Percentiles rank a stretch among this genome's conserved stretches.
Conservation (phyloP, 2,888 invertebrate genomes). For the Aleiodes alternator region DNA sequence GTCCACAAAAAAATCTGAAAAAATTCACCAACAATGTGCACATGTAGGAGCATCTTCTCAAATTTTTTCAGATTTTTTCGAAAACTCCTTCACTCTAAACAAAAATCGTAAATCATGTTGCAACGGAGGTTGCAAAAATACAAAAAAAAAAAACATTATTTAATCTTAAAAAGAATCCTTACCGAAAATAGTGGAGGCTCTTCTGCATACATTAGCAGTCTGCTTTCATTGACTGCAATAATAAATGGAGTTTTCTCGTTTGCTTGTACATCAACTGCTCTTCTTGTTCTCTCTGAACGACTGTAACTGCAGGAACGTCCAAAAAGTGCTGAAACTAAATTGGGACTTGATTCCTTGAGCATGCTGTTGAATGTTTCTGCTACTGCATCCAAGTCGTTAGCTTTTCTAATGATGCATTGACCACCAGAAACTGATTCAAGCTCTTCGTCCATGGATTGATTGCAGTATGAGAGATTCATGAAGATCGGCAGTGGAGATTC, state of each 20-base stretch:
- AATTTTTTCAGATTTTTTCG: too few species aligned
- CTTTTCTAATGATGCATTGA: conserved; percentile 58
- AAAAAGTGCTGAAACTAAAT: conserved; percentile 63
- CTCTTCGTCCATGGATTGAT: conserved; percentile 74
- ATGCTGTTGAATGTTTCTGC: conserved; percentile 60
- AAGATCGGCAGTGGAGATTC: conserved; percentile 79
- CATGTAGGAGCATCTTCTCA: too few species aligned
- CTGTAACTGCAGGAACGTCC: conserved; percentile 66
- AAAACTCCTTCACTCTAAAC: too few species aligned
- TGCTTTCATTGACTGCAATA: conserved; percentile 37
- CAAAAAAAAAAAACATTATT: background rate
- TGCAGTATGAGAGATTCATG: conserved; percentile 76
- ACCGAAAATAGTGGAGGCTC: conserved; percentile 55
- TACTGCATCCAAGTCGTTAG: conserved; percentile 60
- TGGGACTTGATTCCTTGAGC: conserved; percentile 70
- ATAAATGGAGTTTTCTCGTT: conserved; percentile 41
- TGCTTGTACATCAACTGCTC: conserved; percentile 52
- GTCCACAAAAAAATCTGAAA: too few species aligned
- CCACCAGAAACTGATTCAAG: conserved; percentile 69
- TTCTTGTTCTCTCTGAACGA: conserved; percentile 63
- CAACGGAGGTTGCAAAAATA: too few species aligned
- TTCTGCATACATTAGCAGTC: conserved; percentile 61
- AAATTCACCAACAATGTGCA: too few species aligned
- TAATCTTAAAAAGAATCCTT: background rate
- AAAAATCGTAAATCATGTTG: too few species aligned